Evolutionary conservation across 2,888 invertebrate species (phyloP), one percentile per base, ranked within the genome.

Genomic region (Agrotis segetum): DNA sequence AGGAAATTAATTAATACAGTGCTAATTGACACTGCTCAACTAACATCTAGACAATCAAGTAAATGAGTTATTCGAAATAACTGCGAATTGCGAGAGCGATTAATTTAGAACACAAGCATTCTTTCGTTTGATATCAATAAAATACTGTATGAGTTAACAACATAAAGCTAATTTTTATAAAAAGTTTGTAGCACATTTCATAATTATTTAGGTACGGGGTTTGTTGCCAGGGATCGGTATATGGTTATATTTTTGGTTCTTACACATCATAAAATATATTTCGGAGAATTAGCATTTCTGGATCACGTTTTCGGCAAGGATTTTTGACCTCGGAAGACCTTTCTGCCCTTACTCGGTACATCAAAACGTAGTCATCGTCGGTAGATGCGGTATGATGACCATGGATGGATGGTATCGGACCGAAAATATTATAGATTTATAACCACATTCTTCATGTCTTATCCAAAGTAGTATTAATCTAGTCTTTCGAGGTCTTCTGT

Each of bases 121-220:
- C 88, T 84, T 78, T 79, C 73, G 73, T 84, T 78, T 82, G 81
- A 78, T 79, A 86, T 85, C 84, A 87, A 85, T 76, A 75, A 79
- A 76, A 83, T 87, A 87, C 82, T 86, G 86, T 89, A 85, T 82
- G 80, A 69, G 90, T 93, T 92, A 92, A 90, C 88, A 87, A 92
- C 91, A 91, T 85, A 90, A 92, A 92, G 90, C 90, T 90, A 85
- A 88, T 79, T 83, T 78, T 78, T 50, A 62, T 52, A 55, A 68
- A 68, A 79, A 64, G 34, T 69, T 81, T 75, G 67, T 70, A 63
- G 47, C 62, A 76, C 64, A 73, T 77, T 74, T 77, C 67, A 74
- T 69, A 71, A 69, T 73, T 82, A 65, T 68, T 66, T 71, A 50
- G 62, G 59, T 62, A 49, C 40, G 34, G 50, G 55, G 58, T 63